phyloP scores from a whole-genome alignment of 2,888 invertebrate genomes.

The Merodon equestris region DNA sequence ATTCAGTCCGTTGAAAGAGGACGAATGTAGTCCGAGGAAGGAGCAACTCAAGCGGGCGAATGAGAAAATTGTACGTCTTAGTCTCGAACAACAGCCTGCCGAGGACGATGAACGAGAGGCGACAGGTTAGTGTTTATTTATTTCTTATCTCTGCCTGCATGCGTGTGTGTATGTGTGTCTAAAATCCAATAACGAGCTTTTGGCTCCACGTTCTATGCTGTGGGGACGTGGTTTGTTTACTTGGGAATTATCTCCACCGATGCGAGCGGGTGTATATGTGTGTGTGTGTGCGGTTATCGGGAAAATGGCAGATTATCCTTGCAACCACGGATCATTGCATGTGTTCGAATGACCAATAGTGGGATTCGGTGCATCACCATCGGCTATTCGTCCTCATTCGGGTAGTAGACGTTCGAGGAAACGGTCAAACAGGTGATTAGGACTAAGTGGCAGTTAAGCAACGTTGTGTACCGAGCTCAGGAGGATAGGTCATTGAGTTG shows the following conservation, averaged over 20 bases:
- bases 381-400: constrained; percentile 1
- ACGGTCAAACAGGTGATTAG: constrained; percentile 11
- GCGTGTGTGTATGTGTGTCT: constrained; percentile 8
- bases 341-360: too few species aligned
- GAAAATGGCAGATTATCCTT: too few species aligned
- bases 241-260: too few species aligned
- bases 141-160: neutral
- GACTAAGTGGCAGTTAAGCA: constrained; percentile 25
- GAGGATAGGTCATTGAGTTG: too few species aligned
- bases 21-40: constrained; percentile 70
- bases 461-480: too few species aligned
- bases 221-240: neutral
- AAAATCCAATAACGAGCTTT: too few species aligned
- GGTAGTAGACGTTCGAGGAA: neutral
- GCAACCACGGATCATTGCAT: too few species aligned
- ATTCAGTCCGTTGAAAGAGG: constrained; percentile 71
- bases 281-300: too few species aligned
- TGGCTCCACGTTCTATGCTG: neutral
- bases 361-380: too few species aligned
- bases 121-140: constrained; percentile 37
- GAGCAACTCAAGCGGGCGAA: constrained; percentile 71
- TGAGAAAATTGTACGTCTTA: constrained; percentile 66
- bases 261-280: too few species aligned
- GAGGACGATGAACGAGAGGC: constrained; percentile 36
- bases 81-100: constrained; percentile 10